Evolutionary conservation across 1,140 invertebrate genomes (phyloP).

Genomic region (Chironomus tepperi): DNA sequence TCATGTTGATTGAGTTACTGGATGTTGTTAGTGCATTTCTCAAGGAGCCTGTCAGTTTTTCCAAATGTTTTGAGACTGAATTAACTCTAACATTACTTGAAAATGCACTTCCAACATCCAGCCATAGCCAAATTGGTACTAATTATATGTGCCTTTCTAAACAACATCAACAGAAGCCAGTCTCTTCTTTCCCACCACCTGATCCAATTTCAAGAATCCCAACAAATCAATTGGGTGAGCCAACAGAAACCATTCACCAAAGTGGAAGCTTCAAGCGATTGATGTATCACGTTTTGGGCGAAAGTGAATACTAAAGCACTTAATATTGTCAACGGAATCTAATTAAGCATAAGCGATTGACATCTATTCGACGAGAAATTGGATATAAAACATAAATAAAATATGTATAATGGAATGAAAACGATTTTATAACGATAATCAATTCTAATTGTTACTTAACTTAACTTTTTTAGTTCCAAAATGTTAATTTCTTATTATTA

Average conservation of each 20-base stretch:
- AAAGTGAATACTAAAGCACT: conserved; percentile 55
- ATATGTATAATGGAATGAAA: neutral
- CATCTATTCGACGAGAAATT: neutral
- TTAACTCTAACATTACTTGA: no score
- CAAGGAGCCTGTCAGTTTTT: no score
- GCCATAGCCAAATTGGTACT: no score
- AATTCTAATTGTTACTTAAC: neutral
- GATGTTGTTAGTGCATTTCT: no score
- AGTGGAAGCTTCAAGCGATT: conserved; percentile 84
- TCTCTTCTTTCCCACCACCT: neutral
- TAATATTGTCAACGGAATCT: neutral
- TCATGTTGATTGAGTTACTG: no score
- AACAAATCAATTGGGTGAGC: conserved; percentile 32
- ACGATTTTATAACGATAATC: neutral
- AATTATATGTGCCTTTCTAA: no score
- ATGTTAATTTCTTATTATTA: neutral
- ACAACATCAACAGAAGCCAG: neutral
- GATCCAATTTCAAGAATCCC: conserved; percentile 20
- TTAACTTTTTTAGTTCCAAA: neutral
- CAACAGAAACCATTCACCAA: conserved; percentile 76
- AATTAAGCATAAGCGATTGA: neutral
- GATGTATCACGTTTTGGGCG: conserved; percentile 79
- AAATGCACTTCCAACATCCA: no score
- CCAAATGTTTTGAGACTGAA: no score
- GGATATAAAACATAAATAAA: neutral